Conservation (phyloP, 1,140 invertebrate species). For the Aporrectodea caliginosa region DNA sequence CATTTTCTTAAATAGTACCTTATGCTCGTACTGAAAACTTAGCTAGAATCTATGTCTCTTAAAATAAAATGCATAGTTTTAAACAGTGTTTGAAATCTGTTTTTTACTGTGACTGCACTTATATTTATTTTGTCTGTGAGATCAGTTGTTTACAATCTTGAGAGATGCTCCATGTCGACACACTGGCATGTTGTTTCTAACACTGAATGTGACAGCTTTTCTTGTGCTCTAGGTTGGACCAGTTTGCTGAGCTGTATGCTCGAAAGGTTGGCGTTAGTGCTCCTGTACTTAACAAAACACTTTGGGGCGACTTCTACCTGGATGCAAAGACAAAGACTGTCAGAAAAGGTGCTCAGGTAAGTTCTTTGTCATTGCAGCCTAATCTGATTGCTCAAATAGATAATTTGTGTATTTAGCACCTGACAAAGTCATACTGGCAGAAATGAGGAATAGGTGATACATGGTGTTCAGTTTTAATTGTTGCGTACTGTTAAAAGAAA, state of each 20-base stretch:
- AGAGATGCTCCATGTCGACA: too few relatives aligned
- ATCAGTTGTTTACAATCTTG: background rate
- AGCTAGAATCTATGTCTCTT: too few relatives aligned
- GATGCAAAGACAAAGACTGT: constrained; percentile 82
- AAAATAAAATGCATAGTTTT: background rate
- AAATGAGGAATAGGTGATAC: too few relatives aligned
- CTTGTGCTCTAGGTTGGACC: constrained; percentile 60
- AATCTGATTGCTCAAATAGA: too few relatives aligned
- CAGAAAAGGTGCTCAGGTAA: constrained; percentile 78
- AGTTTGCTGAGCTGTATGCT: constrained; percentile 84
- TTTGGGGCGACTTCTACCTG: constrained; percentile 95
- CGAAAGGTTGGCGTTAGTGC: constrained; percentile 69
- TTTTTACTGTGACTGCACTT: background rate
- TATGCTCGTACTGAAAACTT: too few relatives aligned
- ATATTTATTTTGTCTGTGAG: background rate
- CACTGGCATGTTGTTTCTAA: background rate
- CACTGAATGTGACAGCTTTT: background rate
- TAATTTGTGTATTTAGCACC: too few relatives aligned
- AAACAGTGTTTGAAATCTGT: background rate
- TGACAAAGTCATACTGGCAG: too few relatives aligned
- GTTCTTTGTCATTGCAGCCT: too few relatives aligned
- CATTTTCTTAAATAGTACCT: too few relatives aligned
- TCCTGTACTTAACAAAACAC: constrained; percentile 67
- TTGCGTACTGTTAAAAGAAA: too few relatives aligned
- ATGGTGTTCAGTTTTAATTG: too few relatives aligned